Base-by-base conservation (phyloP, 2,888 invertebrate genomes). In the Rotaria magnacalcarata region DNA sequence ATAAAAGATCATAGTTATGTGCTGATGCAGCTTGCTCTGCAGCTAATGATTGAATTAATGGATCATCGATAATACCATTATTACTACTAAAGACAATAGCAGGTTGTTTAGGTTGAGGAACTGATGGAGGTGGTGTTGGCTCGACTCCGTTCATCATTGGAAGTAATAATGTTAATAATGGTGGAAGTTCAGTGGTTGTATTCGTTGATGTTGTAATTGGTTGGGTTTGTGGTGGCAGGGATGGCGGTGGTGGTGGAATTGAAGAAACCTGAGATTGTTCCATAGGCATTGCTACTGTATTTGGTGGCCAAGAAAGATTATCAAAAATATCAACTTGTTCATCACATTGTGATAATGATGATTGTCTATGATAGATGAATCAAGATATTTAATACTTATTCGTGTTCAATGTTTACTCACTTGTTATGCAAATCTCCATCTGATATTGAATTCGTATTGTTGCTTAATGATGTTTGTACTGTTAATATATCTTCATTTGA, bases 21-120 rank as follows among this genome's bases (percentile, higher is more conserved):
- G 80, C 80, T 43, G 80, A 80, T 80, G 80, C 47, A 43, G 80
- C 80, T 80, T 80, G 80, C 47, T 80, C 80, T 1, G 80, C 80
- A 47, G 80, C 80, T 80, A 80, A 80, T 47, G 80, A 80, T 47
- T 80, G 80, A 21, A 80, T 80, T 47, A 80, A 47, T 47, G 80
- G 47, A 80, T 80, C 80, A 80, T 80, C 80, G 4, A 80, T 67
- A 67, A 67, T 34, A 34, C 67, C 67, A 67, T 67, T 67, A 67
- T 67, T 67, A 67, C 67, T 67, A 41, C 67, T 67, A 34, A 67
- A 67, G 34, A 67, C 19, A 34, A 67, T 67, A 67, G 67, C 67
- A 67, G 67, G 16, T 34, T 34, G 34, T 67, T 67, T 80, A 10
- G 80, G 0, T 47, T 80, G 80, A 80, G 47, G 21, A 24, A n/a